phyloP scores from a whole-genome alignment of 2,888 invertebrate genomes.

The Carterocephalus palaemon region DNA sequence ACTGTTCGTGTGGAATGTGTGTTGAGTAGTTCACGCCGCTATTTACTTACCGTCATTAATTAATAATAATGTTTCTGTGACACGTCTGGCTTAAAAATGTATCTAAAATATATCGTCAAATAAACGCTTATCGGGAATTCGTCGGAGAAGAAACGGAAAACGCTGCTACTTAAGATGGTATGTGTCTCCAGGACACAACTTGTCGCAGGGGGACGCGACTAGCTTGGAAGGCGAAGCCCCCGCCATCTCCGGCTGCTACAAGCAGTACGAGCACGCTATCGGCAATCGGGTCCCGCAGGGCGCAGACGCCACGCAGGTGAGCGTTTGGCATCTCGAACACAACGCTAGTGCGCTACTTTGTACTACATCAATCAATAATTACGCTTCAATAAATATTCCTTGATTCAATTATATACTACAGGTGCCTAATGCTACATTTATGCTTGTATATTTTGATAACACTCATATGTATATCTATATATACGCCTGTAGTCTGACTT shows the following conservation, averaged over 20 bases:
- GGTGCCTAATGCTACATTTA: no score
- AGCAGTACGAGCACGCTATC: constrained; percentile 85
- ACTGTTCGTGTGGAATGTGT: constrained; percentile 74
- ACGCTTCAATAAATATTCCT: no score
- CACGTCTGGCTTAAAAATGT: constrained; percentile 28
- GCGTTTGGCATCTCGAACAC: constrained; percentile 26
- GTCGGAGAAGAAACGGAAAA: constrained; percentile 49
- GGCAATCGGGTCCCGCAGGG: constrained; percentile 60
- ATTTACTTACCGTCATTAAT: constrained; percentile 55
- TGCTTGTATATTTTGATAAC: constrained; percentile 1
- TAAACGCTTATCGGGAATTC: constrained; percentile 44
- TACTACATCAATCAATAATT: no score
- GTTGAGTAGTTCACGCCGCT: constrained; percentile 73
- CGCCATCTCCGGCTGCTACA: constrained; percentile 87
- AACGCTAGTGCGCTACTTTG: constrained; percentile 47
- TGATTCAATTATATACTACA: no score
- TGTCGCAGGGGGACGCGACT: constrained; percentile 92
- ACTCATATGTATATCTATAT: no score
- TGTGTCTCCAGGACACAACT: constrained; percentile 90
- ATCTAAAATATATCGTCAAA: constrained; percentile 26
- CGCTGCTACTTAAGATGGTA: constrained; percentile 72
- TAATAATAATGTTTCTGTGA: constrained; percentile 45
- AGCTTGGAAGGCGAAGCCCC: constrained; percentile 88
- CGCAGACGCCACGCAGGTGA: constrained; percentile 66
- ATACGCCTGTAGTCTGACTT: no score